Base-by-base conservation (phyloP, 1,140 invertebrate species). In the Prorops nasuta region DNA sequence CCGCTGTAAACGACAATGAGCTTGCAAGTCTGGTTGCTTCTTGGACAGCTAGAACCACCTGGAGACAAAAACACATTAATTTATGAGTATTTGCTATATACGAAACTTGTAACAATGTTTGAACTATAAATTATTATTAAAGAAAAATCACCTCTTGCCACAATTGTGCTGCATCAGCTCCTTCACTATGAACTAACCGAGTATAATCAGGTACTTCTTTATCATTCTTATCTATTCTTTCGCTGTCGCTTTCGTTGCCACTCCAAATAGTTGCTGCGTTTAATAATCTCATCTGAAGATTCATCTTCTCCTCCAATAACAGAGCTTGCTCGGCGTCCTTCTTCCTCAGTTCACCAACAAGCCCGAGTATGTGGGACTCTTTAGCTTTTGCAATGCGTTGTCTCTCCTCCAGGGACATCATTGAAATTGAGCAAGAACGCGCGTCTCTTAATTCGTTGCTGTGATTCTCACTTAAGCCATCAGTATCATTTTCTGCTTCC, bases 261-360 rank as follows among this genome's bases (percentile, higher is more conserved):
- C 51, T 66, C 37, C 58, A 67, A 2, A 83, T 77, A 18, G 81
- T 80, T 2, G 82, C 80, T 0, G 83, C 82, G 43, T 88, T 87
- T 28, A 94, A 77, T 42, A 94, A 79, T 58, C 87, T 86, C 63
- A 88, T 79, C 64, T 95, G 89, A 31, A 95, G 68, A 46, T 84
- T 83, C 78, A 95, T 89, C 71, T 95, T 96, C 58, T 94, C 91
- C 73, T 96, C 92, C 17, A 95, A 80, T 18, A 94, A 72, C 19
- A 86, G 71, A 4, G 91, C 91, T 58, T 94, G 89, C 60, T 94
- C 90, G 19, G 86, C 81, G 64, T 96, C 93, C 69, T 94, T 95
- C 42, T 90, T 86, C 28, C 91, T 82, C 59, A 96, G 75, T 59
- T 87, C 80, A 57, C 86, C 84, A 54, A 88, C 83, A 55, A 89